Conservation (phyloP, 2,797 vertebrate genomes). For the Kryptolebias ocellatus region DNA sequence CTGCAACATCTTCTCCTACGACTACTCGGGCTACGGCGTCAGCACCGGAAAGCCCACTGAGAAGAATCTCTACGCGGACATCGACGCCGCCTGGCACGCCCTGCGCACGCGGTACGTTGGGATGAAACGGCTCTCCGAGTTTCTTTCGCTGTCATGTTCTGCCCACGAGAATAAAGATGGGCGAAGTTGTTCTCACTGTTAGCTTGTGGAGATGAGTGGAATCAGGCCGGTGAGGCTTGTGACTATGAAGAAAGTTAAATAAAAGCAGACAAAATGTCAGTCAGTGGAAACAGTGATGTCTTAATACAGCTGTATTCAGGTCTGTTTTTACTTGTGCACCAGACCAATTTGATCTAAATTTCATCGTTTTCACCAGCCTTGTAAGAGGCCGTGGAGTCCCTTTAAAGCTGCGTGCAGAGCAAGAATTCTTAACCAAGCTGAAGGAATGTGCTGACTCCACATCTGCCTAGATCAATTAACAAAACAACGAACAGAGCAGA, state of each 20-base stretch:
- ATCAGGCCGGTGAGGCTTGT: no score
- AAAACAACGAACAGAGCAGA: no score
- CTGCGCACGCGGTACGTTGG: constrained; percentile 88
- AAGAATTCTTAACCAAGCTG: neutral
- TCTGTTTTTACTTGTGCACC: no score
- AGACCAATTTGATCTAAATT: no score
- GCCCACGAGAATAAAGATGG: no score
- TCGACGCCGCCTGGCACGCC: constrained; percentile 96
- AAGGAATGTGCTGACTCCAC: neutral
- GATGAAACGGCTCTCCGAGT: neutral
- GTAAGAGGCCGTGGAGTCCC: neutral
- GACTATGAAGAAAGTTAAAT: no score
- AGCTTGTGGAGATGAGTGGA: neutral
- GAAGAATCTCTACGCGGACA: constrained; percentile 96
- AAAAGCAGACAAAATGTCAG: no score
- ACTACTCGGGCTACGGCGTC: constrained; percentile 96
- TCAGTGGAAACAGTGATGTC: neutral
- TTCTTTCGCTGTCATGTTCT: no score
- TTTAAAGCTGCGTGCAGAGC: neutral
- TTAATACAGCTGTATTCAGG: neutral
- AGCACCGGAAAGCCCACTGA: constrained; percentile 95
- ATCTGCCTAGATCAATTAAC: neutral
- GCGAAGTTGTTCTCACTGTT: no score
- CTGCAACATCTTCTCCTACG: constrained; percentile 99
- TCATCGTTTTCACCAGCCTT: no score